Evolutionary conservation across 2,113 vertebrate species (phyloP).

Genomic region (Cebidichthys violaceus): DNA sequence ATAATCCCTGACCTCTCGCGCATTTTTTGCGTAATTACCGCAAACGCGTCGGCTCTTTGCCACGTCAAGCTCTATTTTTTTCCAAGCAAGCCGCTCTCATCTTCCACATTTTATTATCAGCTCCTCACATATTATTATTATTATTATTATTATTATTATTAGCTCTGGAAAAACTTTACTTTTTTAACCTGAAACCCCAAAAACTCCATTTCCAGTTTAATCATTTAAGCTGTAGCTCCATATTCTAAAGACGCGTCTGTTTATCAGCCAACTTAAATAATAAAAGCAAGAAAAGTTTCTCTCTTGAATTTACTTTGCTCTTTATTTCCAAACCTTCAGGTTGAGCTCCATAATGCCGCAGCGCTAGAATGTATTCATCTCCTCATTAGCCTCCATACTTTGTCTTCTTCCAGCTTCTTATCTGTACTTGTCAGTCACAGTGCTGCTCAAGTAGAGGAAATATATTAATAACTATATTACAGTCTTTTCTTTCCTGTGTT

Average conservation of each 20-base stretch:
- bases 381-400: background rate
- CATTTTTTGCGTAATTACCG: conserved; percentile 50
- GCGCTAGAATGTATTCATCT: background rate
- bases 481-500: background rate
- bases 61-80: conserved; percentile 43
- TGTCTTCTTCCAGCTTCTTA: background rate
- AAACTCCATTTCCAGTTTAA: background rate
- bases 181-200: background rate
- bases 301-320: background rate
- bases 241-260: conserved; percentile 6
- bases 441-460: background rate
- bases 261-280: background rate
- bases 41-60: conserved; percentile 8
- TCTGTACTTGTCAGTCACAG: background rate
- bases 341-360: background rate
- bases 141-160: too few species aligned
- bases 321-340: background rate
- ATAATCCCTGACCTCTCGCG: conserved; percentile 39
- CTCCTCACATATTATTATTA: background rate
- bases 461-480: background rate
- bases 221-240: background rate
- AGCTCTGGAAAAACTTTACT: background rate
- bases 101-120: background rate
- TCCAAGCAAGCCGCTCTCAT: conserved; percentile 11
- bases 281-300: background rate